Evolutionary conservation across 2,797 vertebrate species (phyloP).

Genomic region (Cryptoprocta ferox): DNA sequence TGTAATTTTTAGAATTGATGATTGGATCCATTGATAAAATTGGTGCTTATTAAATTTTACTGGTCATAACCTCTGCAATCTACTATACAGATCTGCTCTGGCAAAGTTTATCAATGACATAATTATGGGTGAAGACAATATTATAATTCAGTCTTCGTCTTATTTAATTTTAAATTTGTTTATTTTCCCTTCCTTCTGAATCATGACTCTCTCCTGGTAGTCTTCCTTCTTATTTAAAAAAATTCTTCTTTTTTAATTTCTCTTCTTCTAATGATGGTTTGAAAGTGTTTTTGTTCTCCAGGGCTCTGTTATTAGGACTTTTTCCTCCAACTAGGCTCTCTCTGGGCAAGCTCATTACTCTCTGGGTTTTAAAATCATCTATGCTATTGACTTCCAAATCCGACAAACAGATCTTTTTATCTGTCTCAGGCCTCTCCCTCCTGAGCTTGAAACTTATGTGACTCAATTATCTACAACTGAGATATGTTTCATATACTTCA

Average conservation of each 20-base stretch:
- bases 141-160: slow-evolving; percentile 56
- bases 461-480: not conserved
- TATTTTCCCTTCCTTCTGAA: slow-evolving; percentile 15
- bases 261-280: slow-evolving; percentile 26
- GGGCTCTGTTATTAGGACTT: not conserved
- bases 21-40: slow-evolving; percentile 42
- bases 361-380: not conserved
- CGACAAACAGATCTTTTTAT: not conserved
- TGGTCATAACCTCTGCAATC: slow-evolving; percentile 14
- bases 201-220: not conserved
- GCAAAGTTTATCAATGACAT: slow-evolving; percentile 47
- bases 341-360: not conserved
- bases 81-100: slow-evolving; percentile 52
- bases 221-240: slow-evolving; percentile 31
- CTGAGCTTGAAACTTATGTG: not conserved
- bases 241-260: slow-evolving; percentile 28
- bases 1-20: slow-evolving; percentile 41
- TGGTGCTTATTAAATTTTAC: slow-evolving; percentile 69
- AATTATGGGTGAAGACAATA: slow-evolving; percentile 56
- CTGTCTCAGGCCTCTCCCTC: not conserved
- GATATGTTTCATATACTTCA: not conserved
- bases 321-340: not conserved
- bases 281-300: not conserved
- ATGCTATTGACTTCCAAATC: not conserved
- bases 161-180: slow-evolving; percentile 62